Conservation (phyloP, 2,888 invertebrate species). For the Tubulanus polymorphus region DNA sequence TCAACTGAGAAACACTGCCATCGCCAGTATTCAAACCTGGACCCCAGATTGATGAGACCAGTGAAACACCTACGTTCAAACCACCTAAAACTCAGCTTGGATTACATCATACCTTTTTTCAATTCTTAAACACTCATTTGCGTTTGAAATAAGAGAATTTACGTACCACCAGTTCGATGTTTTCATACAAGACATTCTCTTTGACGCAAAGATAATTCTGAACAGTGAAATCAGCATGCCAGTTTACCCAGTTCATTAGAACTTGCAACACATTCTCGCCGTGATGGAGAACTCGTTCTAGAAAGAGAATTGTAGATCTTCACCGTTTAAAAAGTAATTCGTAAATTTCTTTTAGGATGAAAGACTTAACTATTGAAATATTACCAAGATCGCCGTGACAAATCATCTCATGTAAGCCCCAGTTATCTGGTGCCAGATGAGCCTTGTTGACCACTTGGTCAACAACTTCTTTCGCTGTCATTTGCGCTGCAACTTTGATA, state of each 20-base stretch:
- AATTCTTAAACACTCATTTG: no score
- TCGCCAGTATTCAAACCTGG: no score
- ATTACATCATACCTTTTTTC: no score
- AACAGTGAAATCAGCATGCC: slow-evolving; percentile 81
- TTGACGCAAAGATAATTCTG: slow-evolving; percentile 72
- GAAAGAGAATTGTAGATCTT: no score
- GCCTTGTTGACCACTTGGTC: slow-evolving; percentile 12
- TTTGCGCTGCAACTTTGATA: slow-evolving; percentile 64
- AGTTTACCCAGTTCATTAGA: slow-evolving; percentile 79
- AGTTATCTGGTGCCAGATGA: slow-evolving; percentile 54
- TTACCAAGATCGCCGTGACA: slow-evolving; percentile 62
- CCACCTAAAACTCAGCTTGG: no score
- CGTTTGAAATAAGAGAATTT: no score
- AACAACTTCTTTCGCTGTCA: slow-evolving; percentile 42
- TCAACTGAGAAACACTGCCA: no score
- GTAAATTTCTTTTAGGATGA: no score
- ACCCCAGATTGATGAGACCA: no score
- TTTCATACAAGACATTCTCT: slow-evolving; percentile 40
- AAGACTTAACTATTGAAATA: slow-evolving; percentile 3
- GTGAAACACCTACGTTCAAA: no score
- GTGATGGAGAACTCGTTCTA: slow-evolving; percentile 74
- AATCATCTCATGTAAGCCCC: slow-evolving; percentile 77
- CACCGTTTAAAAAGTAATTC: no score
- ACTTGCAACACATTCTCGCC: slow-evolving; percentile 62
- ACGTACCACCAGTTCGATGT: slow-evolving; percentile 36